Evolutionary conservation across 1,140 invertebrate species (phyloP), one percentile per base, ranked within the genome.

Genomic region (Agrilus planipennis): DNA sequence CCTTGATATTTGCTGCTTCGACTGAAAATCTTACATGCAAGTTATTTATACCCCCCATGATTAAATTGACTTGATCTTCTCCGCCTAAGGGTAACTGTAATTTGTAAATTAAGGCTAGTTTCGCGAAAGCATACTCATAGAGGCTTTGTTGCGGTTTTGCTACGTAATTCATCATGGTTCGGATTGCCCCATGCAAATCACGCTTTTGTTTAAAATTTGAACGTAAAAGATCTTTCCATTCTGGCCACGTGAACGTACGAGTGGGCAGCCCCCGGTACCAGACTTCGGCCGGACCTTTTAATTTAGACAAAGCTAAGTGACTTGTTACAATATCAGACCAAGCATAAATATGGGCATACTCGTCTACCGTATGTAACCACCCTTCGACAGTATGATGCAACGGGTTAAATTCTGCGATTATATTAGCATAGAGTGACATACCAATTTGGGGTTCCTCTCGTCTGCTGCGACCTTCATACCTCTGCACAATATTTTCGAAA

Each of bases 1-100:
- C 23, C 10, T 0, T 27, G 9, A 49, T 42, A 14, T 35, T 37
- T 0, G 47, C 39, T 4, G 44, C 40, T 39, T 46, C 43, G 1
- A 49, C 39, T n/a, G 47, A 35, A 38, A 49, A 46, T 40, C 25
- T 32, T 27, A 49, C 42, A 34, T 49, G 44, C 15, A 39, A n/a
- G 28, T 49, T 23, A 11, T 30, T 22, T 21, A 49, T 49, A 10
- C 25, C 40, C 2, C 40, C 39, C 30, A 49, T 29, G n/a, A 49
- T 46, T 34, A 49, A 41, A 49, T 39, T 46, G 2, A 46, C 36
- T 40, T 38, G 30, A 29, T 49, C 47, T 25, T 35, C 31, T 4
- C 20, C 42, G 10, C 3, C 29, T 11, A 47, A 4, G 10, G 6
- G 14, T 10, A 47, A 1, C 38, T 47, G 44, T 29, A 46, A 14